Conservation (phyloP, 2,797 vertebrate species). For the Bryconaethiops microstoma region DNA sequence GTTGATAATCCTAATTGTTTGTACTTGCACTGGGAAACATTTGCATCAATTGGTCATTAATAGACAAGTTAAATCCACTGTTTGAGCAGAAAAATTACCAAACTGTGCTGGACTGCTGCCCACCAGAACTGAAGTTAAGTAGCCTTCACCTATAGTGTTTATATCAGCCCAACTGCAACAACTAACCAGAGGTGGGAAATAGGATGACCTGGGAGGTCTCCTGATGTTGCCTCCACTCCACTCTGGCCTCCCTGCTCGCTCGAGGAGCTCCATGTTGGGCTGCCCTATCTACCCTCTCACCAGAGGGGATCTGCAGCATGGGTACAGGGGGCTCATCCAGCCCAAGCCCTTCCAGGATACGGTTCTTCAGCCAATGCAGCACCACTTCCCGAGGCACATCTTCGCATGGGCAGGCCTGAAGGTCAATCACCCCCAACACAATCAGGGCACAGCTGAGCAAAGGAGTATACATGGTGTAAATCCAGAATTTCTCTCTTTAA, state of each 20-base stretch:
- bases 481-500: not conserved
- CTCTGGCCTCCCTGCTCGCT: slow-evolving; percentile 33
- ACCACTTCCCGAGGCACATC: slow-evolving; percentile 62
- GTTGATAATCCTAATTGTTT: too few species aligned
- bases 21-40: too few species aligned
- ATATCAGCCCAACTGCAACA: not conserved
- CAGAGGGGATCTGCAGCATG: not conserved
- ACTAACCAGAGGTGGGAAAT: slow-evolving; percentile 88
- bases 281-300: slow-evolving; percentile 17
- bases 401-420: slow-evolving; percentile 58
- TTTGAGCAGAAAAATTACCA: not conserved
- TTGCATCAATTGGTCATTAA: not conserved
- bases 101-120: not conserved
- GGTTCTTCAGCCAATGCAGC: slow-evolving; percentile 70
- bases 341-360: slow-evolving; percentile 69
- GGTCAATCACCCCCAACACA: slow-evolving; percentile 56
- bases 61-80: not conserved
- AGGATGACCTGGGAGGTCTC: slow-evolving; percentile 84
- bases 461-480: not conserved
- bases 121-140: not conserved
- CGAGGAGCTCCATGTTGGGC: slow-evolving; percentile 27
- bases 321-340: slow-evolving; percentile 66
- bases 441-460: slow-evolving; percentile 43
- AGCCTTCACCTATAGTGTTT: not conserved
- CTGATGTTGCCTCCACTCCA: slow-evolving; percentile 26